Evolutionary conservation across 2,888 invertebrate species (phyloP), one percentile per base, ranked within the genome.

Genomic region (Mythimna vitellina): DNA sequence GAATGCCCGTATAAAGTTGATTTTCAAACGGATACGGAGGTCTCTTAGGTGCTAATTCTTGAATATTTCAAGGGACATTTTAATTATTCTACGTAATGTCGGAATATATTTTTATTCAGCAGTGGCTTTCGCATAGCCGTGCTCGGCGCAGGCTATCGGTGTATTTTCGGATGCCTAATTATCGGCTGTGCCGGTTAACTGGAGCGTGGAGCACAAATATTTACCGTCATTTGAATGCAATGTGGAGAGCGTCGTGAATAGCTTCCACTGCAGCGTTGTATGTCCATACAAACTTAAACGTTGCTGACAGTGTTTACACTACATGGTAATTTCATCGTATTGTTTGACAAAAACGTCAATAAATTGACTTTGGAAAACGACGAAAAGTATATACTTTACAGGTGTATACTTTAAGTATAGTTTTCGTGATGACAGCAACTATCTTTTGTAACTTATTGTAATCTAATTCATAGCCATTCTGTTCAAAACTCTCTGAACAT

Each of bases 1-100:
- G 81, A 88, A 87, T 84, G 86, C 78, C 83, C 82, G 84, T 88
- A 80, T 82, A 87, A 86, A 87, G 83, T 86, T 87, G 86, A 86
- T 87, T 87, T 86, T 81, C 81, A 78, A 84, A 83, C 72, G 80
- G 81, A 83, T 85, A 72, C 64, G 74, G 65, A 67, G 63, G 76
- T 71, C 73, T 80, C 80, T 76, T 74, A 73, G 73, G 66, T 68
- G 69, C 68, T 71, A 71, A 77, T 73, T 72, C 65, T 71, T 67
- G 65, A 70, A 70, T 72, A 68, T 80, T 73, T 70, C 60, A 57
- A 66, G 53, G 29, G 62, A 71, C 22, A 70, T 70, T 71, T 70
- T 79, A 74, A 78, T 78, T 65, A 74, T 68, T 61, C 61, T 54
- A 60, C 60, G 46, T 29, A 63, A 66, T 62, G 56, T 49, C 35